Percentiles rank a stretch among this genome's conserved stretches.
Evolutionary conservation across 2,113 vertebrate species (phyloP).

Genomic region (Melospiza georgiana): DNA sequence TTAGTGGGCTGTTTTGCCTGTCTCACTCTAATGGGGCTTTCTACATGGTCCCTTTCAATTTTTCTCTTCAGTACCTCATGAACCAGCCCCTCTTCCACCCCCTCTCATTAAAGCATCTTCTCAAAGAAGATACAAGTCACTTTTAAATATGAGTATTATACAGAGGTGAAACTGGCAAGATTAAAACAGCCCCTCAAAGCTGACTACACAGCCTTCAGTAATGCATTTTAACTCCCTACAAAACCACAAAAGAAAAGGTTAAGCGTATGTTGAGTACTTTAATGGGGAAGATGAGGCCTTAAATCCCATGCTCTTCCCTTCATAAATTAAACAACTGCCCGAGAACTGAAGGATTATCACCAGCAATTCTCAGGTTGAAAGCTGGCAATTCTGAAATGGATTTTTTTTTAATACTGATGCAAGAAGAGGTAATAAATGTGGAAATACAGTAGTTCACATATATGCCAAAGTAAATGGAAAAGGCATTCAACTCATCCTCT

Average conservation of each 20-base stretch:
- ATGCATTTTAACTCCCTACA: fast-evolving
- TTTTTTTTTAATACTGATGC: not conserved
- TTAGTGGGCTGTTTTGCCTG: not conserved
- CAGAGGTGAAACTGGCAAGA: not conserved
- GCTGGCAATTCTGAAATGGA: not conserved
- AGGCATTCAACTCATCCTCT: not conserved
- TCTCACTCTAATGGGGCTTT: not conserved
- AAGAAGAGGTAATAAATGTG: not conserved
- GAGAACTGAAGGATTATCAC: not conserved
- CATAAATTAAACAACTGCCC: not conserved
- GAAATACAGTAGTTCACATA: not conserved
- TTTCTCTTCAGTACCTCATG: not conserved
- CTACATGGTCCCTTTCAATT: not conserved
- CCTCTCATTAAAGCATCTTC: not conserved
- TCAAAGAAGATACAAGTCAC: not conserved
- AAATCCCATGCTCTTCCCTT: not conserved
- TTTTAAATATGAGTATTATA: not conserved
- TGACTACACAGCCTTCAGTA: not conserved
- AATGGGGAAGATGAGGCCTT: not conserved
- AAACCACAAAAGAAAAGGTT: not conserved
- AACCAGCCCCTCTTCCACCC: fast-evolving
- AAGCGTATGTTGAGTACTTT: fast-evolving
- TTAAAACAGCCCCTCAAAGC: not conserved
- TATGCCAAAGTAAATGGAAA: not conserved
- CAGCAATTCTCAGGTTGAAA: not conserved